A percentile compares a stretch with the other conserved stretches of the same genome.
Evolutionary conservation across 1,140 invertebrate species (phyloP).

Genomic region (Maconellicoccus hirsutus): DNA sequence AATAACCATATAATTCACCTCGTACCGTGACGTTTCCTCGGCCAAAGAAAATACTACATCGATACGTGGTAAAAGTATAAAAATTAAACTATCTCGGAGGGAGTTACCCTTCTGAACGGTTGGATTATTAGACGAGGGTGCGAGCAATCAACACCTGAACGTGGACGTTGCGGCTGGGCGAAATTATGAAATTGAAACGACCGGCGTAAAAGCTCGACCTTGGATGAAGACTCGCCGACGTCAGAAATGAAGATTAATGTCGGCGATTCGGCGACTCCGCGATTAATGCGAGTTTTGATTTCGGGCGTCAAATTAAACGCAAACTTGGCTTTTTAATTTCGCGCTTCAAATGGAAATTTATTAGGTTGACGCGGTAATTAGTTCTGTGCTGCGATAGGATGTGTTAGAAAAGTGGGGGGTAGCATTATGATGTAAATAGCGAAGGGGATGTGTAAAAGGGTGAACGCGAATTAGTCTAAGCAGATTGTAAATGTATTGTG

Average conservation of each 20-base stretch:
- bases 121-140: not conserved
- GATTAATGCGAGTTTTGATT: not conserved
- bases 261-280: not conserved
- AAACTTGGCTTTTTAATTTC: not conserved
- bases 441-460: too few species aligned
- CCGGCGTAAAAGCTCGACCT: not conserved
- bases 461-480: too few species aligned
- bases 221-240: not conserved
- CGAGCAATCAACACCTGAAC: not conserved
- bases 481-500: too few species aligned
- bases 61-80: too few species aligned
- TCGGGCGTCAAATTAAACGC: too few species aligned
- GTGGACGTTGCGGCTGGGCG: not conserved
- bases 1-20: too few species aligned
- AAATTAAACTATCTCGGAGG: too few species aligned
- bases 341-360: not conserved
- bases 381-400: not conserved
- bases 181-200: slow-evolving; percentile 1
- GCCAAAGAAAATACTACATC: too few species aligned
- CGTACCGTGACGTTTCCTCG: too few species aligned
- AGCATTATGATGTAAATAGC: too few species aligned
- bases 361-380: not conserved
- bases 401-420: too few species aligned
- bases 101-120: not conserved
- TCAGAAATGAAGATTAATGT: not conserved